Evolutionary conservation across 1,140 invertebrate genomes (phyloP).

Genomic region (Pseudomyrmex dendroicus): DNA sequence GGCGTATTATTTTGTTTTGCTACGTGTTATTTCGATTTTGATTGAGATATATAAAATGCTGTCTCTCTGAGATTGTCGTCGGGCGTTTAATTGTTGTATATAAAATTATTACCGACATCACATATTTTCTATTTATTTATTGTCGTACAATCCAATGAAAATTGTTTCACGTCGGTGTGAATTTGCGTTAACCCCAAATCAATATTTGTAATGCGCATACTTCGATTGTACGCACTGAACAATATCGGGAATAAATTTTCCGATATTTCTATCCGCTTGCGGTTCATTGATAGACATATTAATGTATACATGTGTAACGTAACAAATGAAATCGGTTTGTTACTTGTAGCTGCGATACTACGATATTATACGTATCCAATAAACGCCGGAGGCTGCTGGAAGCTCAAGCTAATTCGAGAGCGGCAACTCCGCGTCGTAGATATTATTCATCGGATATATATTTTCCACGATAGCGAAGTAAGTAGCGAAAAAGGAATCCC

Average conservation of each 20-base stretch:
- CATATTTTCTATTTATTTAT: constrained; percentile 49
- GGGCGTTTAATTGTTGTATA: not conserved
- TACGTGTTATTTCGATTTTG: not conserved
- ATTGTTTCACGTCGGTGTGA: constrained; percentile 49
- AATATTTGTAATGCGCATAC: constrained; percentile 37
- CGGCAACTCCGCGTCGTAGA: constrained; percentile 61
- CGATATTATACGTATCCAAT: constrained; percentile 65
- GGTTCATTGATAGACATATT: constrained; percentile 65
- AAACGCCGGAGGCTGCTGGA: constrained; percentile 63
- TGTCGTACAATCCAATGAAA: constrained; percentile 32
- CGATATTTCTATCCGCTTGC: constrained; percentile 52
- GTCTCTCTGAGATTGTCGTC: not conserved
- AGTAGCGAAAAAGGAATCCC: constrained; percentile 20
- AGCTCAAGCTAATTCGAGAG: constrained; percentile 70
- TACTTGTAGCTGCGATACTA: constrained; percentile 66
- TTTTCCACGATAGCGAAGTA: constrained; percentile 30
- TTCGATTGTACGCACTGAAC: constrained; percentile 6
- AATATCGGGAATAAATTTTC: constrained; percentile 62
- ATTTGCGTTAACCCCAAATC: constrained; percentile 57
- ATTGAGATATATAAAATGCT: not conserved
- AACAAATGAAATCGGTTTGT: constrained; percentile 69
- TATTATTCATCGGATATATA: constrained; percentile 68
- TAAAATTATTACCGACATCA: not conserved
- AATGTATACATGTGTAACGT: constrained; percentile 59
- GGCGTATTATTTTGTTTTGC: not conserved